Evolutionary conservation across 2,113 vertebrate species (phyloP).

Genomic region (Talpa occidentalis): DNA sequence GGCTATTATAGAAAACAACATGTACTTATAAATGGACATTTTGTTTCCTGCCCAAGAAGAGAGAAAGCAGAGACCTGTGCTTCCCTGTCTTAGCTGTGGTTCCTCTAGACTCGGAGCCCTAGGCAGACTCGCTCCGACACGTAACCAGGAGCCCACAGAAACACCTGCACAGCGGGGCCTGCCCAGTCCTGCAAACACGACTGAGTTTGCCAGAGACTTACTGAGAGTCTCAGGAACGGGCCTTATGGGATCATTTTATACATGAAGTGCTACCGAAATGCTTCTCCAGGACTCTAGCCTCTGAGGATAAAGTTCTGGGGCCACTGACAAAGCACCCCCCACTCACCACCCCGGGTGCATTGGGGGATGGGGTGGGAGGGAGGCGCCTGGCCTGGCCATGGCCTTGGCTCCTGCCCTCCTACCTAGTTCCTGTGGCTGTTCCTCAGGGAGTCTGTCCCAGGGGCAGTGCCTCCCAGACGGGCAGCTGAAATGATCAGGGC

Average conservation of each 20-base stretch:
- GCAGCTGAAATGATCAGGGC: slow-evolving; percentile 13
- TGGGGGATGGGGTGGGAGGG: too few species aligned
- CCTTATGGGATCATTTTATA: background rate
- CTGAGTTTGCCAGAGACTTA: background rate
- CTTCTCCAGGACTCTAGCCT: background rate
- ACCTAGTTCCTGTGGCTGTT: background rate
- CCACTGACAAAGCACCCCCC: background rate
- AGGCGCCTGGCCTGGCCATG: too few species aligned
- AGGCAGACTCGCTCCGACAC: background rate
- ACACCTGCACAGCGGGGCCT: background rate
- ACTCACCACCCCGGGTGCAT: too few species aligned
- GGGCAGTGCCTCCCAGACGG: background rate
- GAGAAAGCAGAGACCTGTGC: background rate
- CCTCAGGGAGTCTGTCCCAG: background rate
- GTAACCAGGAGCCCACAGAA: background rate
- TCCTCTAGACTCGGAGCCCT: background rate
- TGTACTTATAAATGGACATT: background rate
- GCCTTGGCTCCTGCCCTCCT: background rate
- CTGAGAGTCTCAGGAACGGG: background rate
- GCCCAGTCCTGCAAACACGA: background rate
- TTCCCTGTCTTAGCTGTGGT: background rate
- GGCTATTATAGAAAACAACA: background rate
- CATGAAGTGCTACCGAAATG: background rate
- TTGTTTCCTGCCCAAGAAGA: background rate
- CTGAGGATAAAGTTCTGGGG: background rate